phyloP scores from a whole-genome alignment of 2,888 invertebrate species.

The Troides oblongomaculatus region DNA sequence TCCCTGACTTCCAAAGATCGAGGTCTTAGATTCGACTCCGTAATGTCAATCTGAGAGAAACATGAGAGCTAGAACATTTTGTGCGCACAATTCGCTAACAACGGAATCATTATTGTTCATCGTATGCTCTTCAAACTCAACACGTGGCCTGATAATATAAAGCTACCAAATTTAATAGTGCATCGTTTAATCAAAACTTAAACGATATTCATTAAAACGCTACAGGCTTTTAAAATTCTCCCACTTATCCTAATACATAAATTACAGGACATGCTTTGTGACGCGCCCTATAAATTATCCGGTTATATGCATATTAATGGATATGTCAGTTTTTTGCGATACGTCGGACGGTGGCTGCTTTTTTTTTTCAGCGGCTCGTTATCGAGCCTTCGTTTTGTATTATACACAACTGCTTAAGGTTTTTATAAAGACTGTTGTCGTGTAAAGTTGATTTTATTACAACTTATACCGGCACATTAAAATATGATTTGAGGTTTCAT shows the following conservation, averaged over 20 bases:
- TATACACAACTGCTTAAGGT: slow-evolving; percentile 14
- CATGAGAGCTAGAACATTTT: too few species aligned
- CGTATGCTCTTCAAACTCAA: too few species aligned
- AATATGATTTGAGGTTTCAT: not conserved
- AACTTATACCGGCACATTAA: not conserved
- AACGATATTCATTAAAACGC: slow-evolving; percentile 7
- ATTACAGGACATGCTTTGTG: slow-evolving; percentile 33
- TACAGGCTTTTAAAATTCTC: slow-evolving; percentile 24
- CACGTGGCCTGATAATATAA: not conserved
- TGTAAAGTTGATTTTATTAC: slow-evolving; percentile 2
- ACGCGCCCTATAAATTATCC: slow-evolving; percentile 35
- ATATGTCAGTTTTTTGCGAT: slow-evolving; percentile 34
- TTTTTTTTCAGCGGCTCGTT: slow-evolving; percentile 22
- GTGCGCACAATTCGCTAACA: too few species aligned
- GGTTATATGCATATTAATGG: slow-evolving; percentile 37
- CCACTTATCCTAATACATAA: slow-evolving; percentile 33
- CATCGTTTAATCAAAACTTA: slow-evolving; percentile 1
- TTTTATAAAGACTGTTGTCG: slow-evolving; percentile 15
- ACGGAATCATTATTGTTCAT: too few species aligned
- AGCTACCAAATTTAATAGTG: not conserved
- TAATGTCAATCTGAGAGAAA: too few species aligned
- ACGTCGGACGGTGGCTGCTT: slow-evolving; percentile 10
- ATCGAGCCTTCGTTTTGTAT: slow-evolving; percentile 23
- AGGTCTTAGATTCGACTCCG: too few species aligned
- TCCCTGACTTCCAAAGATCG: too few species aligned